Percentiles rank a stretch among this genome's conserved stretches.
phyloP scores from a whole-genome alignment of 2,113 vertebrate species.

The Heterotilapia buettikoferi region DNA sequence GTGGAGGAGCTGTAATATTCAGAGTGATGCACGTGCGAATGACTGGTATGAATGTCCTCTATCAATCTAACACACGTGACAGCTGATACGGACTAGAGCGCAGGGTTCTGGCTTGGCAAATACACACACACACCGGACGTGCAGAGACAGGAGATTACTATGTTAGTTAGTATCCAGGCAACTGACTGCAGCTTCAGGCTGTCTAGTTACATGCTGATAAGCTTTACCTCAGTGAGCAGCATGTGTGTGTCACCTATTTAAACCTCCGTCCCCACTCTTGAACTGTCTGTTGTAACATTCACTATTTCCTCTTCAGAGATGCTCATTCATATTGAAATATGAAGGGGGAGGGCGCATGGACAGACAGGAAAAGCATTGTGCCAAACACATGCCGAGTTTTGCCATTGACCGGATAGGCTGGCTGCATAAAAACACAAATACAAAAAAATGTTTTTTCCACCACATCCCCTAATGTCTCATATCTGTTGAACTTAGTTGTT shows the following conservation, averaged over 20 bases:
- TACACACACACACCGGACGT: background rate
- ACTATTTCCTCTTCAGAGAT: background rate
- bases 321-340: background rate
- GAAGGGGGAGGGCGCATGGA: background rate
- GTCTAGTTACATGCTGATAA: background rate
- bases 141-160: background rate
- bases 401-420: background rate
- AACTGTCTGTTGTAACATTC: background rate
- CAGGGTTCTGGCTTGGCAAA: background rate
- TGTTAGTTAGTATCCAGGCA: background rate
- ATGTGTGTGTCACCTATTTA: background rate
- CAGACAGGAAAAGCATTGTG: background rate
- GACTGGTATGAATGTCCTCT: background rate
- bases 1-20: background rate
- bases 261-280: background rate
- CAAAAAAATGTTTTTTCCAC: background rate
- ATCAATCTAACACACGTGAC: background rate
- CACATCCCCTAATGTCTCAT: background rate
- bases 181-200: background rate
- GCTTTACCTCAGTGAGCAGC: background rate
- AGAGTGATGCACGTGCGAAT: background rate
- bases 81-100: background rate
- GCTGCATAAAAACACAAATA: background rate
- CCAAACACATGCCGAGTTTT: constrained; percentile 44
- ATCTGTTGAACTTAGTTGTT: constrained; percentile 8